Percentiles rank a stretch among this genome's conserved stretches.
Conservation (phyloP, 1,140 invertebrate genomes). For the Scaptomyza graminum region DNA sequence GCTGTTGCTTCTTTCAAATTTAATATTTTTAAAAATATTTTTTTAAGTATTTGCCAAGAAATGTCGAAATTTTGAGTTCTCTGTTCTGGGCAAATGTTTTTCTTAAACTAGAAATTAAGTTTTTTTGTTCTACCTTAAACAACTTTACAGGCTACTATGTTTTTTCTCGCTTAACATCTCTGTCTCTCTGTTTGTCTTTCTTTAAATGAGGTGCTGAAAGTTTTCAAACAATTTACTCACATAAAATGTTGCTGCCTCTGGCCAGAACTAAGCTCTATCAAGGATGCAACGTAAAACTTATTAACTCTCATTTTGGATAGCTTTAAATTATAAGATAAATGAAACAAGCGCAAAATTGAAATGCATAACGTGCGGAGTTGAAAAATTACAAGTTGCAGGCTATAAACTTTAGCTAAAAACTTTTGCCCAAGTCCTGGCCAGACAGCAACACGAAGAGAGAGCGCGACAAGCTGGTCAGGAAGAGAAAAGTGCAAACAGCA, state of each 20-base stretch:
- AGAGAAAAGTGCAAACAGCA: slow-evolving; percentile 32
- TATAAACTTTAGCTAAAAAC: slow-evolving; percentile 24
- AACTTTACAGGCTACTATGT: not conserved
- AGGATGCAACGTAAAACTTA: slow-evolving; percentile 17
- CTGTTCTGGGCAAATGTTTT: no score
- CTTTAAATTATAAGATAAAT: slow-evolving; percentile 29
- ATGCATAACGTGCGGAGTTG: slow-evolving; percentile 8
- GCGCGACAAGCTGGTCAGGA: slow-evolving; percentile 1
- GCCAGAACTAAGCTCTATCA: not conserved
- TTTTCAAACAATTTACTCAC: slow-evolving; percentile 6
- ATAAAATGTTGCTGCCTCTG: no score
- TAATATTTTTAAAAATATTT: no score
- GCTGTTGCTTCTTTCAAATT: no score
- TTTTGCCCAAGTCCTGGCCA: not conserved
- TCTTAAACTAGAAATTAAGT: no score
- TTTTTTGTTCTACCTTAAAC: not conserved
- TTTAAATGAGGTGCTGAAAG: slow-evolving; percentile 4
- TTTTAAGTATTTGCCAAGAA: no score
- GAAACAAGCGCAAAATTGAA: slow-evolving; percentile 33
- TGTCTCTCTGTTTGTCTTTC: no score
- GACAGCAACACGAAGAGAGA: not conserved
- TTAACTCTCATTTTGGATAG: slow-evolving; percentile 20
- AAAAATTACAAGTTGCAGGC: slow-evolving; percentile 22
- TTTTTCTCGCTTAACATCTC: no score
- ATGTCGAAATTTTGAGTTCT: no score